Evolutionary conservation across 2,797 vertebrate species (phyloP).

Genomic region (Glyptemys insculpta): DNA sequence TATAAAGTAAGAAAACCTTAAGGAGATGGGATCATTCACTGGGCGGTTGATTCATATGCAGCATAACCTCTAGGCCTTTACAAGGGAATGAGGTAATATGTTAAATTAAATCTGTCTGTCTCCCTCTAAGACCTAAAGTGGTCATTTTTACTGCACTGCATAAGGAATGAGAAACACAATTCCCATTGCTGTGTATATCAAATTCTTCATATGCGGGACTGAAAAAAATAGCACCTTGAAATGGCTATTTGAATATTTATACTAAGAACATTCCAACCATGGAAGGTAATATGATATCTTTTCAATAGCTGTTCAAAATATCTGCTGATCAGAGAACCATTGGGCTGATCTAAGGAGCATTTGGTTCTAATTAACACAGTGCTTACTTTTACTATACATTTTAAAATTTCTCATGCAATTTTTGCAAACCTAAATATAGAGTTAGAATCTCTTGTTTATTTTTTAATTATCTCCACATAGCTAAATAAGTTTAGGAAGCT

Average conservation of each 20-base stretch:
- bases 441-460: not conserved
- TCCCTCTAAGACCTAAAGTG: not conserved
- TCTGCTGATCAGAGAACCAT: conserved; percentile 18
- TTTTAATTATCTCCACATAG: not conserved
- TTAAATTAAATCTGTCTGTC: not conserved
- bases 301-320: conserved; percentile 43
- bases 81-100: not conserved
- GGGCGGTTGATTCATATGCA: not conserved
- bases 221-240: conserved; percentile 38
- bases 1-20: not conserved
- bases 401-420: not conserved
- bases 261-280: conserved; percentile 23
- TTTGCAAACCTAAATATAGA: conserved; percentile 24
- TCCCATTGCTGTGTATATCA: conserved; percentile 15
- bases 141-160: not conserved
- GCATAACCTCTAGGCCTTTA: not conserved
- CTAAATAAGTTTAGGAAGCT: not conserved
- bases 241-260: conserved; percentile 24
- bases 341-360: conserved; percentile 12
- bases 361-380: conserved; percentile 48
- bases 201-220: conserved; percentile 2
- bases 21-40: not conserved
- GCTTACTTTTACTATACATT: not conserved
- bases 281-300: conserved; percentile 27
- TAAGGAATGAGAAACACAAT: not conserved